These are phyloP conservation scores for Cisticola juncidis DNA, from an alignment of 2,113 vertebrate species.

Conservation along the genomic window DNA sequence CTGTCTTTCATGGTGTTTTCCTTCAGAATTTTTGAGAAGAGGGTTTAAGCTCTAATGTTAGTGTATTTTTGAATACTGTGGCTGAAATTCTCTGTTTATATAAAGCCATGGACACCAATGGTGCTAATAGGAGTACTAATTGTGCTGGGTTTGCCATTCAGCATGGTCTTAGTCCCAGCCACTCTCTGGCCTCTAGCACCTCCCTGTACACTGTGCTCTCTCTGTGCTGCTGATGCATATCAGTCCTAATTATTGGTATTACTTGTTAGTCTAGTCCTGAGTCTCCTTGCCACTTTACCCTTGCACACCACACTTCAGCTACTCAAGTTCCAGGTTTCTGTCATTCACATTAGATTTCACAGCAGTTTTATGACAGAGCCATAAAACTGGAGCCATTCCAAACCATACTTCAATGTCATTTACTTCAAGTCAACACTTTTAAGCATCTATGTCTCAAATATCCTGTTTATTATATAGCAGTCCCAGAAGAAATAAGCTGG, in stretches of 20 bases:
- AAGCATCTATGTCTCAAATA: not conserved
- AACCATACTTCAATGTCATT: not conserved
- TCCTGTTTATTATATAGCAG: not conserved
- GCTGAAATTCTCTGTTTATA: not conserved
- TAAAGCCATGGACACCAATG: not conserved
- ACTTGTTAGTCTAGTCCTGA: not conserved
- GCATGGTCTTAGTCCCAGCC: not conserved
- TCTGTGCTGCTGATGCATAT: not conserved
- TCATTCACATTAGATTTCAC: not conserved
- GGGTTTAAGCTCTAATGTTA: not conserved
- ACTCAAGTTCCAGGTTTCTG: not conserved
- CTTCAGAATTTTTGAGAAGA: not conserved
- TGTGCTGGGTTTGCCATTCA: not conserved
- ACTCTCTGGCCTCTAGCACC: not conserved
- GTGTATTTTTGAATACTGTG: not conserved
- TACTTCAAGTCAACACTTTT: not conserved
- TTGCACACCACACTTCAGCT: not conserved
- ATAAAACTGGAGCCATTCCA: not conserved
- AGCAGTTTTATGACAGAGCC: not conserved
- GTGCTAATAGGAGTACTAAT: not conserved
- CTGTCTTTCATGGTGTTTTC: not conserved
- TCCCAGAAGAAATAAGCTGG: not conserved
- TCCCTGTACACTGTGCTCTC: not conserved
- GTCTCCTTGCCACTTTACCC: not conserved
- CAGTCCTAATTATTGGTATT: not conserved